These are phyloP conservation scores for Intellagama lesueurii DNA, from an alignment of 2,797 vertebrate genomes.

Conservation along the genomic window DNA sequence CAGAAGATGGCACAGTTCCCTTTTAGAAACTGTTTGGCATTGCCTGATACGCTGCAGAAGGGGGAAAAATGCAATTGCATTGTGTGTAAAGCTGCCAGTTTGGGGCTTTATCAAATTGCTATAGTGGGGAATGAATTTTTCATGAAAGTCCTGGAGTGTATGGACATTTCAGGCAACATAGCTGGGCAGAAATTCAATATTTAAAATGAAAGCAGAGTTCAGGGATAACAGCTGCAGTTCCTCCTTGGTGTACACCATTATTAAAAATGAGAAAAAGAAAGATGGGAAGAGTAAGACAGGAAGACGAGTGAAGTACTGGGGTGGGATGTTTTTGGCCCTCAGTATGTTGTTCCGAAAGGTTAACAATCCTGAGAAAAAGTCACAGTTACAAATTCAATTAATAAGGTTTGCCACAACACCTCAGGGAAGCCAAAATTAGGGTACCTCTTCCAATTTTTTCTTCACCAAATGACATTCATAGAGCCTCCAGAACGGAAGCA, in stretches of 20 bases:
- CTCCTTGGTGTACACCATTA: neutral
- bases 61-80: neutral
- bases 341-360: neutral
- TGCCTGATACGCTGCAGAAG: neutral
- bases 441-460: slow-evolving; percentile 20
- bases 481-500: neutral
- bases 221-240: slow-evolving; percentile 11
- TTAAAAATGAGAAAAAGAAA: neutral
- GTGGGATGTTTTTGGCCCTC: neutral
- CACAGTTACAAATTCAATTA: slow-evolving; percentile 14
- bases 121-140: slow-evolving; percentile 42
- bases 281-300: neutral
- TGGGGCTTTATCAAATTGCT: slow-evolving; percentile 32
- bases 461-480: slow-evolving; percentile 6
- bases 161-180: slow-evolving; percentile 21
- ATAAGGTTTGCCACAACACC: slow-evolving; percentile 2
- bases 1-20: neutral
- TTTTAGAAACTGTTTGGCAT: slow-evolving; percentile 15
- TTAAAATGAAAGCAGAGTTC: slow-evolving; percentile 32
- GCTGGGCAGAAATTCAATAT: slow-evolving; percentile 39
- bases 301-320: neutral
- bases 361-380: neutral
- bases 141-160: slow-evolving; percentile 34
- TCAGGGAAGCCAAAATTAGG: slow-evolving; percentile 7
- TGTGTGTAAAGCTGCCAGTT: slow-evolving; percentile 32